phyloP scores from a whole-genome alignment of 2,797 vertebrate genomes.

The Selene dorsalis region DNA sequence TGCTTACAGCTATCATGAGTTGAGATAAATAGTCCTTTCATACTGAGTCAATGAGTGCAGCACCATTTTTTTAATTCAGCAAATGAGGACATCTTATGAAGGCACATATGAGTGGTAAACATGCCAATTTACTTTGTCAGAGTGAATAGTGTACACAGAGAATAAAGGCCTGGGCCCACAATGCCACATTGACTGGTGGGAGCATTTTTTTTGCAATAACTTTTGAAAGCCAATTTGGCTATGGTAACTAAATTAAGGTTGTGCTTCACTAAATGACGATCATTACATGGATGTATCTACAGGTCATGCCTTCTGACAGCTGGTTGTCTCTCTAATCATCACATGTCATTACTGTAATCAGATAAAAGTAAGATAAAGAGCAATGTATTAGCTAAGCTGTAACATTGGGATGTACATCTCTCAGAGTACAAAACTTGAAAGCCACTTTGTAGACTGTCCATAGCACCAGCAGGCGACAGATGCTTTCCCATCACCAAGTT shows the following conservation, averaged over 20 bases:
- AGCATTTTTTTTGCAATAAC: slow-evolving; percentile 75
- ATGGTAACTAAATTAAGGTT: slow-evolving; percentile 65
- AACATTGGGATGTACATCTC: slow-evolving; percentile 65
- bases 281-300: slow-evolving; percentile 66
- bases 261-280: slow-evolving; percentile 66
- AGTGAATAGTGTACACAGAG: slow-evolving; percentile 16
- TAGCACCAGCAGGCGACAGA: slow-evolving; percentile 60
- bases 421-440: slow-evolving; percentile 55
- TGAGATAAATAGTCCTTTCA: not conserved
- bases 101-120: slow-evolving; percentile 28
- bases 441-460: slow-evolving; percentile 59
- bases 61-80: slow-evolving; percentile 13
- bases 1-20: not conserved
- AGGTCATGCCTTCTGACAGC: slow-evolving; percentile 70
- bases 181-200: slow-evolving; percentile 37
- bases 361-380: slow-evolving; percentile 71
- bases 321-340: slow-evolving; percentile 70
- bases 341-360: slow-evolving; percentile 73
- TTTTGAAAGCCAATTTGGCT: slow-evolving; percentile 64
- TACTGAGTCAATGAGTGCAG: slow-evolving; percentile 2
- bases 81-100: slow-evolving; percentile 27
- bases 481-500: slow-evolving; percentile 55
- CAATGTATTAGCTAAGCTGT: slow-evolving; percentile 60
- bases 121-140: slow-evolving; percentile 28
- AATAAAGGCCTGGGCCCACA: slow-evolving; percentile 25